Percentiles rank a stretch among this genome's conserved stretches.
Conservation (phyloP, 2,888 invertebrate species). For the Artemia sinica region DNA sequence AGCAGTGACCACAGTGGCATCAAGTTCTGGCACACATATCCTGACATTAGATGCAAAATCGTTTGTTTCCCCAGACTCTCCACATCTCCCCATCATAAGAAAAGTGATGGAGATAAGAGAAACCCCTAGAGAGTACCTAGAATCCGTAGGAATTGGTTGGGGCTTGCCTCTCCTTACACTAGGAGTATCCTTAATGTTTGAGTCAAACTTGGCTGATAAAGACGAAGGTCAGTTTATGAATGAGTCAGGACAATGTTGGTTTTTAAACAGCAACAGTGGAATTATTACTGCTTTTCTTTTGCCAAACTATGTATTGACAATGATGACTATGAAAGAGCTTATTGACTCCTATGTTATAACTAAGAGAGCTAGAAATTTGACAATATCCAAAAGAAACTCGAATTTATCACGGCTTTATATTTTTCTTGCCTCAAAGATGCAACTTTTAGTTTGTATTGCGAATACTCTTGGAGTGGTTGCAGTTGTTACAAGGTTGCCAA, state of each 20-base stretch:
- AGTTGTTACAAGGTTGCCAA: conserved; percentile 11
- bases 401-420: neutral
- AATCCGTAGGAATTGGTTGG: conserved; percentile 2
- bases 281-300: neutral
- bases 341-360: neutral
- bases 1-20: neutral
- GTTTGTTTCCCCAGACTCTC: too few species aligned
- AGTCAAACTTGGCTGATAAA: neutral
- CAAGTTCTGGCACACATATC: conserved; percentile 3
- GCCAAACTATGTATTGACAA: neutral
- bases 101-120: neutral
- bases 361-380: neutral
- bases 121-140: neutral
- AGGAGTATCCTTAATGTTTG: neutral
- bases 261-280: neutral
- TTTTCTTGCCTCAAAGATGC: neutral
- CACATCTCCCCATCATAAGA: neutral
- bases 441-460: neutral
- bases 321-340: neutral
- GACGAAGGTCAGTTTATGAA: neutral
- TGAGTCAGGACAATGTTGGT: conserved; percentile 1
- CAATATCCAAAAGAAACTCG: neutral
- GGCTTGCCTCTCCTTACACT: neutral
- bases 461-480: neutral
- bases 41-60: neutral